Conservation (phyloP, 2,797 vertebrate genomes). For the Sandelia bainsii region DNA sequence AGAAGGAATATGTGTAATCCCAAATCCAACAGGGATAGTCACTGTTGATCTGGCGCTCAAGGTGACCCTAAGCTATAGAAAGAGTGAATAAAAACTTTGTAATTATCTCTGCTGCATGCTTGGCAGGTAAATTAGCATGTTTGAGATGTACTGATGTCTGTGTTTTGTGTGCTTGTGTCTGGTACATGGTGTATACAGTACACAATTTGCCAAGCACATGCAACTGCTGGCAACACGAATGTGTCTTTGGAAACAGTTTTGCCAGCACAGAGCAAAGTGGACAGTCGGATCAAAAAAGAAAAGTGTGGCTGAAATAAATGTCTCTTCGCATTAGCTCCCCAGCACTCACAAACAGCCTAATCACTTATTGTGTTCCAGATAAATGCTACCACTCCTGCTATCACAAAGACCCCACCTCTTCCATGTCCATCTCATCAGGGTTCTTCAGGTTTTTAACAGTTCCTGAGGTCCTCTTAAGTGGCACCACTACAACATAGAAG, state of each 20-base stretch:
- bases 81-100: constrained; percentile 62
- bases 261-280: not conserved
- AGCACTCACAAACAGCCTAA: not conserved
- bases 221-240: constrained; percentile 27
- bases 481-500: constrained; percentile 94
- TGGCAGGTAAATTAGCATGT: constrained; percentile 53
- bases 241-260: constrained; percentile 11
- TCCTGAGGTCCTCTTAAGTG: constrained; percentile 88
- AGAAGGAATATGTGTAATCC: constrained; percentile 72
- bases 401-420: constrained; percentile 87
- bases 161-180: constrained; percentile 31
- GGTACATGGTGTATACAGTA: constrained; percentile 35
- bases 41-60: constrained; percentile 68
- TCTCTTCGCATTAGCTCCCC: too few relatives aligned
- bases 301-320: not conserved
- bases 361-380: not conserved
- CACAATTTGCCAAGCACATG: constrained; percentile 30
- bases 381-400: not conserved
- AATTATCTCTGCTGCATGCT: constrained; percentile 69
- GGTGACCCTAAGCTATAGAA: constrained; percentile 72
- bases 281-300: not conserved
- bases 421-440: constrained; percentile 97
- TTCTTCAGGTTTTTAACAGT: constrained; percentile 89
- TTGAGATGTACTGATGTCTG: constrained; percentile 49
- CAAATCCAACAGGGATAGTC: constrained; percentile 68